A percentile compares a stretch with the other conserved stretches of the same genome.
These are phyloP conservation scores for Dryobates pubescens DNA, from an alignment of 2,797 vertebrate species.

Conservation along the genomic window DNA sequence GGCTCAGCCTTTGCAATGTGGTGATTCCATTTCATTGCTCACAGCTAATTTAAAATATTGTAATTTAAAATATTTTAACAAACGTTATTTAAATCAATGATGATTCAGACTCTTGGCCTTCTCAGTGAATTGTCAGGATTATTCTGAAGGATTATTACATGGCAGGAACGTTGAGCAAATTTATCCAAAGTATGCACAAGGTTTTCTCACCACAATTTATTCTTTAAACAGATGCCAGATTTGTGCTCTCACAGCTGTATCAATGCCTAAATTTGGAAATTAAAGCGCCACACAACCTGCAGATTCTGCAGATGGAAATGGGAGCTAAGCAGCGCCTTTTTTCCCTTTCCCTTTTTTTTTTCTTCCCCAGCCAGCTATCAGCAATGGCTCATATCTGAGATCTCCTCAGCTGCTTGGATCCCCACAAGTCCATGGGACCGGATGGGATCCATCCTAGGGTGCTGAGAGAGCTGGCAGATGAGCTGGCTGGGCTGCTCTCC, in stretches of 20 bases:
- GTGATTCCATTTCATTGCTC: slow-evolving; percentile 16
- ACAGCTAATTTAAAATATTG: slow-evolving; percentile 43
- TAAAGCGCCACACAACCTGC: not conserved
- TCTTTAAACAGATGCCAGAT: slow-evolving; percentile 4
- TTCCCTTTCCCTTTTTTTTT: not conserved
- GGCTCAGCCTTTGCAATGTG: not conserved
- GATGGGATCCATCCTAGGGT: too few species aligned
- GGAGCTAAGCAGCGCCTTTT: not conserved
- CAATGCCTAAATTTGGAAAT: not conserved
- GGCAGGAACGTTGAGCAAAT: not conserved
- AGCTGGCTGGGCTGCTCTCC: too few species aligned
- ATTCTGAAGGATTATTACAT: slow-evolving; percentile 5
- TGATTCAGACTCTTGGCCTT: slow-evolving; percentile 17
- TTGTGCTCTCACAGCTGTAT: not conserved
- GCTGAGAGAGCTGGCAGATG: too few species aligned
- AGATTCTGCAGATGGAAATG: not conserved
- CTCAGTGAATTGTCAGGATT: slow-evolving; percentile 17
- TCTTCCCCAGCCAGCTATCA: not conserved
- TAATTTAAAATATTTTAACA: slow-evolving; percentile 32
- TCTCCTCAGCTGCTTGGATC: too few species aligned
- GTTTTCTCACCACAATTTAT: not conserved
- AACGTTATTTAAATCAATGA: slow-evolving; percentile 58
- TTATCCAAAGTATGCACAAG: not conserved
- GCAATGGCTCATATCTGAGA: not conserved
- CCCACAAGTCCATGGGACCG: too few species aligned